Percentiles rank a stretch among this genome's conserved stretches.
These are phyloP conservation scores for Octonoba sinensis DNA, from an alignment of 2,888 invertebrate species.

Conservation along the genomic window DNA sequence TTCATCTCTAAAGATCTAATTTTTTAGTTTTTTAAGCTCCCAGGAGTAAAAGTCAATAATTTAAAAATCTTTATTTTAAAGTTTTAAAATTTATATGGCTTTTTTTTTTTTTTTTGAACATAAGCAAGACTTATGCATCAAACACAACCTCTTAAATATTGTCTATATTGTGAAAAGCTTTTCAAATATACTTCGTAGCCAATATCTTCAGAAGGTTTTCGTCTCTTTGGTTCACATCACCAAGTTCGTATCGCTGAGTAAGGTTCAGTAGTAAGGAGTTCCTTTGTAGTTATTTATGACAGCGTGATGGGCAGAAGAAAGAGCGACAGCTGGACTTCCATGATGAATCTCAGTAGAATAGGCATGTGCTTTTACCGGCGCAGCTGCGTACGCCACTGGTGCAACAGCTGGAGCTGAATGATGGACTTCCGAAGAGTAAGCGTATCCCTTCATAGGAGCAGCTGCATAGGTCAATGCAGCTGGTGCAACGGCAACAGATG, in stretches of 20 bases:
- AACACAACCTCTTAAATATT: no score
- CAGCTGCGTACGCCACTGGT: slow-evolving; percentile 11
- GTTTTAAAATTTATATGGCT: no score
- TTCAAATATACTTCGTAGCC: no score
- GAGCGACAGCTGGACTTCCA: slow-evolving; percentile 20
- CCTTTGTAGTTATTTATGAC: slow-evolving; percentile 55
- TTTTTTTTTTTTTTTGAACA: no score
- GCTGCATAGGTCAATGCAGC: slow-evolving; percentile 13
- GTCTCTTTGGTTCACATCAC: slow-evolving; percentile 55
- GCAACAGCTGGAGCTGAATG: slow-evolving; percentile 27
- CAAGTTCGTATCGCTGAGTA: background rate
- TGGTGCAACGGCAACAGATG: no score
- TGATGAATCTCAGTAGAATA: slow-evolving; percentile 46
- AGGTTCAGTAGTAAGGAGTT: slow-evolving; percentile 25
- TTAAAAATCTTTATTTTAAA: no score
- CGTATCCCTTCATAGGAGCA: background rate
- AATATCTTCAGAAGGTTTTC: background rate
- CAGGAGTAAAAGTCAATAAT: no score
- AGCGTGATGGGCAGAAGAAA: slow-evolving; percentile 6
- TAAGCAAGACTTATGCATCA: no score
- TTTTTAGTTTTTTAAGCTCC: no score
- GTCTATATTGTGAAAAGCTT: no score
- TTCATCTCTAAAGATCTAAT: no score
- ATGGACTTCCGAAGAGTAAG: slow-evolving; percentile 28
- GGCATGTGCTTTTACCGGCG: slow-evolving; percentile 24